Percentiles rank a stretch among this genome's conserved stretches.
phyloP scores from a whole-genome alignment of 2,113 vertebrate genomes.

The Elaphurus davidianus region DNA sequence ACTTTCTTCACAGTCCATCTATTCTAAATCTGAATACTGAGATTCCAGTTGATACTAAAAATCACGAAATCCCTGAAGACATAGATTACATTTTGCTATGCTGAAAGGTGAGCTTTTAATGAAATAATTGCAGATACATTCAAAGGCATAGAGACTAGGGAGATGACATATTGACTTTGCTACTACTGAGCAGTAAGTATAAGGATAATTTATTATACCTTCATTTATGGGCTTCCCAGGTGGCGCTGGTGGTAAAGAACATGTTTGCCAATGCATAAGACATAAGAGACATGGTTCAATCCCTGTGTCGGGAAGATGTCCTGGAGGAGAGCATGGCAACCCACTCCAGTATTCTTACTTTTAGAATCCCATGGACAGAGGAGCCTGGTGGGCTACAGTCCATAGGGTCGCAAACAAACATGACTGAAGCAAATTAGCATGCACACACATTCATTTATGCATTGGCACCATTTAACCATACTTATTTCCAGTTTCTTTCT shows the following conservation, averaged over 20 bases:
- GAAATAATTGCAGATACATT: constrained; percentile 48
- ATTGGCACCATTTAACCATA: neutral
- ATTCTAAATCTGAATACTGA: neutral
- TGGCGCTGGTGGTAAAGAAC: neutral
- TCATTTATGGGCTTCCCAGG: neutral
- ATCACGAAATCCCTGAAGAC: constrained; percentile 1
- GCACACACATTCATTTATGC: neutral
- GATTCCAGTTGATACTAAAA: constrained; percentile 31
- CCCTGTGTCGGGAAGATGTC: neutral
- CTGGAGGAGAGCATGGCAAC: neutral
- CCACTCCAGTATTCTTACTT: neutral
- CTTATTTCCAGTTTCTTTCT: neutral
- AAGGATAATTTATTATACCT: neutral
- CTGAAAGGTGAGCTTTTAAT: neutral
- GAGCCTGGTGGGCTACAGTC: neutral
- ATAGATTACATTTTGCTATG: neutral
- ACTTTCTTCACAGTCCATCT: neutral
- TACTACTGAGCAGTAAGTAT: neutral
- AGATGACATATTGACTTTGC: neutral
- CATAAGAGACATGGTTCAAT: neutral
- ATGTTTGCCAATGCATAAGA: neutral
- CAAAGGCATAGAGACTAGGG: neutral
- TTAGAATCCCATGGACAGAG: neutral
- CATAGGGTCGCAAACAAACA: neutral
- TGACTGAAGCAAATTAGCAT: neutral